phyloP scores from a whole-genome alignment of 1,140 invertebrate genomes.

The Fopius arisanus region DNA sequence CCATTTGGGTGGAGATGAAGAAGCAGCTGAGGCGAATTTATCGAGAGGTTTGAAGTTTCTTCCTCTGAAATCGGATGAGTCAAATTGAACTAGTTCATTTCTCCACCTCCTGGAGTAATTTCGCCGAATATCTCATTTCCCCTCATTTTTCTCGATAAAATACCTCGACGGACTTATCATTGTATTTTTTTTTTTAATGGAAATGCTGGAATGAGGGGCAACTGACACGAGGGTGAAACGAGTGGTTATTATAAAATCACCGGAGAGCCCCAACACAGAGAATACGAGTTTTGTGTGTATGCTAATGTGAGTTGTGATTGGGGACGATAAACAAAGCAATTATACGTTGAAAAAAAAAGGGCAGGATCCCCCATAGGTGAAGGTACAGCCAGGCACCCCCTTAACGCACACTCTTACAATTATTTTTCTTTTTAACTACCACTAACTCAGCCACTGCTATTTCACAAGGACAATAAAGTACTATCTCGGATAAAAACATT shows the following conservation, averaged over 20 bases:
- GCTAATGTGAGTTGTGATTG: constrained; percentile 54
- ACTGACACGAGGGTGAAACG: neutral
- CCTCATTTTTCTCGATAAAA: neutral
- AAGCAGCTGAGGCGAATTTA: constrained; percentile 2
- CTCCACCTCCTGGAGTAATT: too few relatives aligned
- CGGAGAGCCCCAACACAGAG: neutral
- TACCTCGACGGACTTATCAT: neutral
- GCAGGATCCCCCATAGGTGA: constrained; percentile 31
- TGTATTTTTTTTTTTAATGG: neutral
- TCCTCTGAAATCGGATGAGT: too few relatives aligned
- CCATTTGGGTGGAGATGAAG: neutral
- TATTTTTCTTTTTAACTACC: neutral
- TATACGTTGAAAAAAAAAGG: constrained; percentile 49
- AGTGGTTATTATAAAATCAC: constrained; percentile 8
- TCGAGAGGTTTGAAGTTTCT: neutral
- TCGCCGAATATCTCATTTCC: neutral
- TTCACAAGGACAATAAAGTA: constrained; percentile 23
- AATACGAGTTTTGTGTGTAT: constrained; percentile 46
- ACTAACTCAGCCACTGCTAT: neutral
- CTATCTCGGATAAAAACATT: constrained; percentile 30
- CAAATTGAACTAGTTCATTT: neutral
- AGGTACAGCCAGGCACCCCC: constrained; percentile 29
- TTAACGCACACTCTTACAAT: constrained; percentile 1
- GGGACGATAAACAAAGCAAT: constrained; percentile 61
- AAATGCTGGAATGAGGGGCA: neutral